phyloP scores from a whole-genome alignment of 2,113 vertebrate species.

The Gulo gulo region DNA sequence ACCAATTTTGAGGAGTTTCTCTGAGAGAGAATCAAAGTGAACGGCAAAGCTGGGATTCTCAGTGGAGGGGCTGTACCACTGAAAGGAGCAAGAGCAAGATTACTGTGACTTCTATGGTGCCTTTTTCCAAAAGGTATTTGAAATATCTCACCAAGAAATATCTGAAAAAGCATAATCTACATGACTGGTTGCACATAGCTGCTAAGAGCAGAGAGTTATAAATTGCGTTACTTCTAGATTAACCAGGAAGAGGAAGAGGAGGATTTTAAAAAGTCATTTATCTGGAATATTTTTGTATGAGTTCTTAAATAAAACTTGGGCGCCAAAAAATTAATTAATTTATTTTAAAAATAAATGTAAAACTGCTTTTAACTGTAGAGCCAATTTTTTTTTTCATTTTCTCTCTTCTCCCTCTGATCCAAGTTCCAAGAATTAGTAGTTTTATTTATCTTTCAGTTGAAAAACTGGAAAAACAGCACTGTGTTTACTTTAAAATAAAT shows the following conservation, averaged over 20 bases:
- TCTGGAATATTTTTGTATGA: not conserved
- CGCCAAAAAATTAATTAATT: not conserved
- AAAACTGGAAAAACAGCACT: conserved; percentile 5
- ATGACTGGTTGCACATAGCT: not conserved
- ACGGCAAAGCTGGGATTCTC: not conserved
- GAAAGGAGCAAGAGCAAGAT: not conserved
- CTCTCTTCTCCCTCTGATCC: conserved; percentile 20
- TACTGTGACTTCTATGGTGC: not conserved
- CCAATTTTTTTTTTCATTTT: not conserved
- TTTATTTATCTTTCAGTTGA: conserved; percentile 42
- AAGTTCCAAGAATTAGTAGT: not conserved
- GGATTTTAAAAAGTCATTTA: not conserved
- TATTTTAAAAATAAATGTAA: not conserved
- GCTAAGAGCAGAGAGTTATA: not conserved
- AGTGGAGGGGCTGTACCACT: not conserved
- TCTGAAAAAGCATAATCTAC: not conserved
- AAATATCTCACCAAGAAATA: not conserved
- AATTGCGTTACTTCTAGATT: not conserved
- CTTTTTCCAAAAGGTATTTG: not conserved
- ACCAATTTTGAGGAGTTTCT: not conserved
- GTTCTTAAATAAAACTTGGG: not conserved
- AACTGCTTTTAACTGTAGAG: conserved; percentile 22
- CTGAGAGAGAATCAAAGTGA: not conserved
- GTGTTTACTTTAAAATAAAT: conserved; percentile 61
- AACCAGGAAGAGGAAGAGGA: not conserved